Conservation (phyloP, 2,797 vertebrate species). For the Taenioides sp. region DNA sequence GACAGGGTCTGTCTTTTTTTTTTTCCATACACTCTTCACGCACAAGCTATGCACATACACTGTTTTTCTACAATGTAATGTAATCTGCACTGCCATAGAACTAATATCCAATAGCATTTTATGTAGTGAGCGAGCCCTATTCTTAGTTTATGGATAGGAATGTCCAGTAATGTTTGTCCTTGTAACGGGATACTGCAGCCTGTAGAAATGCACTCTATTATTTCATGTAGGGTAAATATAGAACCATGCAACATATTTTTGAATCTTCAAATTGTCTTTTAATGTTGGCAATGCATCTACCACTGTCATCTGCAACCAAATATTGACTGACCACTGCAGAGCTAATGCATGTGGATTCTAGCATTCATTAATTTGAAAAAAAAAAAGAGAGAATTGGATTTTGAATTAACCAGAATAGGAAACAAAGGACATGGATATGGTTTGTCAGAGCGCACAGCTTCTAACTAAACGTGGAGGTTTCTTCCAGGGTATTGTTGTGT, state of each 20-base stretch:
- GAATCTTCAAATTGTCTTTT: constrained; percentile 43
- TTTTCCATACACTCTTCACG: background rate
- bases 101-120: constrained; percentile 2
- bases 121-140: constrained; percentile 10
- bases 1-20: too few relatives aligned
- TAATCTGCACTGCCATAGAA: background rate
- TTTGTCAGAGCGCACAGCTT: constrained; percentile 57
- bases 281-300: constrained; percentile 37
- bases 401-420: constrained; percentile 46
- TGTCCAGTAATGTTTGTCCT: constrained; percentile 26
- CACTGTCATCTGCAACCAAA: constrained; percentile 32
- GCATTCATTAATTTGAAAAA: constrained; percentile 45
- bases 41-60: background rate
- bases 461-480: constrained; percentile 60
- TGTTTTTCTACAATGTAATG: background rate
- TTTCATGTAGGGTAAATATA: constrained; percentile 15
- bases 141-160: constrained; percentile 32
- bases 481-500: constrained; percentile 68
- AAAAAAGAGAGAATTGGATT: constrained; percentile 30
- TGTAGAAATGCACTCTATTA: constrained; percentile 18
- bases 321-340: constrained; percentile 25
- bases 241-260: constrained; percentile 41
- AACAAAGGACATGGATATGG: constrained; percentile 46
- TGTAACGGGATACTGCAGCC: constrained; percentile 24
- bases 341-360: constrained; percentile 29